Conservation (phyloP, 2,797 vertebrate species). For the Pseudopleuronectes americanus region DNA sequence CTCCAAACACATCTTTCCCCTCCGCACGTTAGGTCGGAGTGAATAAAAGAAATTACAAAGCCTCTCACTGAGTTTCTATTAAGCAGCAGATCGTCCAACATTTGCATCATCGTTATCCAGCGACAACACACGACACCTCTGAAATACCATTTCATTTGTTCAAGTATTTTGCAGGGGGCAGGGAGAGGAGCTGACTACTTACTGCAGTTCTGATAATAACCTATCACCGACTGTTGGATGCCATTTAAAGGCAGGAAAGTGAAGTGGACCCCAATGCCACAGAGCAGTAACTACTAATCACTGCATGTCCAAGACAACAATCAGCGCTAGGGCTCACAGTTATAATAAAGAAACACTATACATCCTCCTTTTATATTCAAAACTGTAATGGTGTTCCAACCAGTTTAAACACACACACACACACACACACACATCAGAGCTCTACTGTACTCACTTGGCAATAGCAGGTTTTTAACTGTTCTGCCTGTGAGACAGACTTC, state of each 20-base stretch:
- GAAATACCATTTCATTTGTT: slow-evolving; percentile 12
- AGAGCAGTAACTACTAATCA: slow-evolving; percentile 1
- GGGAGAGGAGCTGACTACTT: slow-evolving; percentile 1
- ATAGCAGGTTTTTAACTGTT: not conserved
- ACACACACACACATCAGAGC: not conserved
- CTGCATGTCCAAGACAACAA: not conserved
- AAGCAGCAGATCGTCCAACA: slow-evolving; percentile 6
- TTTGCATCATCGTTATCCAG: slow-evolving; percentile 19
- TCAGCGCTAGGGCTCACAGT: not conserved
- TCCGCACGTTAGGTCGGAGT: not conserved
- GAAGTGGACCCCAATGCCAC: not conserved
- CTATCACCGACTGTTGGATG: slow-evolving; percentile 15
- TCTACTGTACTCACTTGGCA: not conserved
- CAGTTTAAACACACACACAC: not conserved
- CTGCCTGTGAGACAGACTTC: slow-evolving; percentile 12
- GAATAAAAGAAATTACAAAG: slow-evolving; percentile 18
- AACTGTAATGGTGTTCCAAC: not conserved
- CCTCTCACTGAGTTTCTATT: slow-evolving; percentile 12
- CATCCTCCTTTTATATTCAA: not conserved
- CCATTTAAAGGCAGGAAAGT: slow-evolving; percentile 24
- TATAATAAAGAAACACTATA: not conserved
- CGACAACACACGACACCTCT: not conserved
- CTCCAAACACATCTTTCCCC: slow-evolving; percentile 58
- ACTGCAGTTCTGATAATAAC: slow-evolving; percentile 25
- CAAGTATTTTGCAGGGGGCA: slow-evolving; percentile 11